Evolutionary conservation across 2,797 vertebrate species (phyloP).

Genomic region (Oophaga sylvatica): DNA sequence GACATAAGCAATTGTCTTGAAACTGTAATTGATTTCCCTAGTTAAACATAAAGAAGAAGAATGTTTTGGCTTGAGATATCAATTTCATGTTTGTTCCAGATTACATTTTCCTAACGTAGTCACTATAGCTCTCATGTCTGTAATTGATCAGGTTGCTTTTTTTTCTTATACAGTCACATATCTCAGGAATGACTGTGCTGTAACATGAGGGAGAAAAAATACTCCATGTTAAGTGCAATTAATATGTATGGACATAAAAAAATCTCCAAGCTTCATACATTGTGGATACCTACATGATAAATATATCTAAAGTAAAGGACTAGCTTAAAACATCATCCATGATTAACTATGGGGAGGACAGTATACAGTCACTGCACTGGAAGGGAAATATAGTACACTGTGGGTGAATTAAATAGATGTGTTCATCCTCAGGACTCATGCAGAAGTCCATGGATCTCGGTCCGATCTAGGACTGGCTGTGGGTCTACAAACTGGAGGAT

Average conservation of each 20-base stretch:
- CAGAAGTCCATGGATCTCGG: too few relatives aligned
- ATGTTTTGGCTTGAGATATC: constrained; percentile 37
- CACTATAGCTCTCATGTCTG: constrained; percentile 21
- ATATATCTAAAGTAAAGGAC: not conserved
- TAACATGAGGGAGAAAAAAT: not conserved
- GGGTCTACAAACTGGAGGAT: too few relatives aligned
- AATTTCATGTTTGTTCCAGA: constrained; percentile 51
- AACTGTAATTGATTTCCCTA: constrained; percentile 56
- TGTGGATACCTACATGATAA: not conserved
- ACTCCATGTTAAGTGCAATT: not conserved
- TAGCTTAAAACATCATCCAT: not conserved
- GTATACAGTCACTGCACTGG: not conserved
- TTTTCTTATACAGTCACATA: constrained; percentile 12
- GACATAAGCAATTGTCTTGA: constrained; percentile 57
- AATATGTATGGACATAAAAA: not conserved
- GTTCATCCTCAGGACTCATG: too few relatives aligned
- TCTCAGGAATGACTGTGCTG: constrained; percentile 15
- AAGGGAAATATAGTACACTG: not conserved
- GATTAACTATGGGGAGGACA: not conserved
- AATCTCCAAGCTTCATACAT: not conserved
- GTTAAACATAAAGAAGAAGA: constrained; percentile 53
- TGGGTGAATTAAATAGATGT: not conserved
- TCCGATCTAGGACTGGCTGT: too few relatives aligned
- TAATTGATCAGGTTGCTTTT: constrained; percentile 45
- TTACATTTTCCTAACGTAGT: constrained; percentile 50